These are phyloP conservation scores for Heliocidaris tuberculata DNA, from an alignment of 35 echinoderm and acorn worm genomes.

Conservation along the genomic window DNA sequence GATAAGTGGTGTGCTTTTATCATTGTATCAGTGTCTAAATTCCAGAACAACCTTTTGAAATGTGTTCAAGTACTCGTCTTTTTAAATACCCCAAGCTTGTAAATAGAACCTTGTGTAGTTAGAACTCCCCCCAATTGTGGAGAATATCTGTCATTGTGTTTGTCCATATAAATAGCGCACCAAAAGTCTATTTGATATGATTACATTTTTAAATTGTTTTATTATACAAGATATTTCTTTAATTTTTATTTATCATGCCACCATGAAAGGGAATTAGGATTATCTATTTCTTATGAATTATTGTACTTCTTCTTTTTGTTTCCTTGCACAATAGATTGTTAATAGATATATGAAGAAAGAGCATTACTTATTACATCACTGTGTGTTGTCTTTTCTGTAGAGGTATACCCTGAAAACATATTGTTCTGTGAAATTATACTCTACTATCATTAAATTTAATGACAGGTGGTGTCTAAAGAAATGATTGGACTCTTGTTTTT, in stretches of 20 bases:
- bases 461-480: neutral
- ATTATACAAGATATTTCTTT: neutral
- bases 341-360: constrained; percentile 6
- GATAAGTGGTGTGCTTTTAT: constrained; percentile 10
- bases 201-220: neutral
- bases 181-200: neutral
- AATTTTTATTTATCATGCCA: neutral
- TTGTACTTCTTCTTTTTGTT: neutral
- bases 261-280: neutral
- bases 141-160: neutral
- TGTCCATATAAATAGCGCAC: neutral
- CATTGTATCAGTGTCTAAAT: neutral
- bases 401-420: constrained; percentile 2
- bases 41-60: constrained; percentile 15
- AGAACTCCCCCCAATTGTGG: neutral
- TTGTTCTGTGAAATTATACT: constrained; percentile 6
- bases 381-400: constrained; percentile 10
- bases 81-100: neutral
- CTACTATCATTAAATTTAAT: constrained; percentile 14
- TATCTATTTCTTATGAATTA: neutral
- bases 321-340: constrained; percentile 1
- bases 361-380: neutral
- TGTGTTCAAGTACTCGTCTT: constrained; percentile 11
- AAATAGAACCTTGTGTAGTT: constrained; percentile 4
- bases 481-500: neutral